Conservation (phyloP, 2,113 vertebrate species). For the human (Homo sapiens) region DNA sequence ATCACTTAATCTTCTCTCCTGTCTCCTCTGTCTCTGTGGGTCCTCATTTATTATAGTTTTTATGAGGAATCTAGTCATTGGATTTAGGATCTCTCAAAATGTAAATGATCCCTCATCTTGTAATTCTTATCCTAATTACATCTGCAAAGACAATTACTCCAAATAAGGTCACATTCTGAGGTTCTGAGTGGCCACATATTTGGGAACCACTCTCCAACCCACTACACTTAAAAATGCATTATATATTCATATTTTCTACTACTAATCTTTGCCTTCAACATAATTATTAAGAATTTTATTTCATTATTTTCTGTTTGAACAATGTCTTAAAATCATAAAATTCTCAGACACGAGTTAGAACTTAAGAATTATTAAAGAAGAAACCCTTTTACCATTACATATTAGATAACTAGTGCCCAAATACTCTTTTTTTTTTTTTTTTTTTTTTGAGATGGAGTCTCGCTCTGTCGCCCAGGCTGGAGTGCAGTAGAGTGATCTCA, state of each 20-base stretch:
- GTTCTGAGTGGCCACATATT: background rate
- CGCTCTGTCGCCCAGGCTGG: too few species aligned
- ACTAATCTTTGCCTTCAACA: background rate
- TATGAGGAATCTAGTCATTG: background rate
- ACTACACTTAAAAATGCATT: background rate
- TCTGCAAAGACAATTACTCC: background rate
- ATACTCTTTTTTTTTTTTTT: background rate
- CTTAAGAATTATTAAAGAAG: background rate
- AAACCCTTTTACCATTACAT: background rate
- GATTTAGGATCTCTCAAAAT: background rate
- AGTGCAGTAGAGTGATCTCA: too few species aligned
- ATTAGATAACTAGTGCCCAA: background rate
- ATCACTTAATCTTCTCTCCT: background rate
- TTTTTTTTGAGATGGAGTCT: too few species aligned
- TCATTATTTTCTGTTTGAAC: background rate
- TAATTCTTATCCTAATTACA: background rate
- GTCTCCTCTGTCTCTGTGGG: background rate
- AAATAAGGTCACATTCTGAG: background rate
- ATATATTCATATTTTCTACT: background rate
- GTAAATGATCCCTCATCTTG: background rate
- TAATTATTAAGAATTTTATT: background rate
- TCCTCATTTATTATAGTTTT: background rate
- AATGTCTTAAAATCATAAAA: background rate
- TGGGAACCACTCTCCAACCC: background rate
- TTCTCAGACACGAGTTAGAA: background rate